Evolutionary conservation across 2,113 vertebrate genomes (phyloP), one percentile per base, ranked within the genome.

Genomic region (Phylloscopus trochiloides): DNA sequence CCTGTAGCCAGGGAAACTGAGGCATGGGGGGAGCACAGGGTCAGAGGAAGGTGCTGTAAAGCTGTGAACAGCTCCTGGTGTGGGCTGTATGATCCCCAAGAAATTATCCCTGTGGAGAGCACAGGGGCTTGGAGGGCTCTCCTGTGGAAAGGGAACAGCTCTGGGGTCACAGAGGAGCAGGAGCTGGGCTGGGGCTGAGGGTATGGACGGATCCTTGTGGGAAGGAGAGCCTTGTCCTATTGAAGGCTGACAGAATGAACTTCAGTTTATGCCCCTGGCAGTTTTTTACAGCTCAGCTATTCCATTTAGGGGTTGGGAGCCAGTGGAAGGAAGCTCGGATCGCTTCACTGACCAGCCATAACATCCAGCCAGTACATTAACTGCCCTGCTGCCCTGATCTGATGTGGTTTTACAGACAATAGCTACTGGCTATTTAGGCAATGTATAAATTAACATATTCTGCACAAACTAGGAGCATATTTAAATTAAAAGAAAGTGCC

Each of bases 371-470:
- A 97, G 97, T 97, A 94, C 96, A 97, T 97, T 97, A 97, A 92
- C 96, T 96, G 96, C 97, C 97, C 97, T 94, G 97, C 96, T 97
- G 97, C 96, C 96, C 97, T 97, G 96, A 97, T 96, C 96, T 95
- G 96, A 97, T 97, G 96, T 91, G 96, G 95, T 94, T 97, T 96
- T 97, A 92, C 96, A 97, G 96, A 97, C 96, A 96, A 97, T 96
- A 93, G 96, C 97, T 94, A 97, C 96, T 80, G 96, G 97, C 97
- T 96, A 95, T 96, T 96, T 93, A 96, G 96, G 94, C 97, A 95
- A 96, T 94, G 95, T 94, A 97, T 96, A 97, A 97, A 97, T 97
- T 97, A 97, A 92, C 96, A 97, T 95, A 94, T 96, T 96, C 96
- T 84, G 91, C 92, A 86, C 93, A 92, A 94, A 94, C 86, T 55